These are phyloP conservation scores for Enteromius paludinosus DNA, from an alignment of 2,797 vertebrate genomes.

Conservation along the genomic window DNA sequence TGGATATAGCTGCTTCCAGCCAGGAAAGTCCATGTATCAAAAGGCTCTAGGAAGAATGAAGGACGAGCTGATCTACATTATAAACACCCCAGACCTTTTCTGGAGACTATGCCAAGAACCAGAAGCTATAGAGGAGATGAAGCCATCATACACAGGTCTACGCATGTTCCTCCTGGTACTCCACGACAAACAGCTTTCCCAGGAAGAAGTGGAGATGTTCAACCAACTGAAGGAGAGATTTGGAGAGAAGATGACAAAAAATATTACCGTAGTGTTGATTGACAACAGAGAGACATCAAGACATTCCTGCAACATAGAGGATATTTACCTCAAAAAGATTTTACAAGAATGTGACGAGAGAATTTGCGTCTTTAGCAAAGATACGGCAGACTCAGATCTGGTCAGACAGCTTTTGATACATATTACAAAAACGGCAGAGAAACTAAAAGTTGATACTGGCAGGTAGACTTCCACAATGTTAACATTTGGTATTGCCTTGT, in stretches of 20 bases:
- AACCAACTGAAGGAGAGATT: conserved; percentile 14
- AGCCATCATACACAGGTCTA: neutral
- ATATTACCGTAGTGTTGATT: conserved; percentile 14
- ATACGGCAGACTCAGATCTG: neutral
- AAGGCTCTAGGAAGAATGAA: neutral
- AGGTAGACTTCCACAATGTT: neutral
- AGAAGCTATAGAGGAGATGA: neutral
- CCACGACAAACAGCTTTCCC: neutral
- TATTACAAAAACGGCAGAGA: neutral
- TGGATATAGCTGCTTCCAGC: neutral
- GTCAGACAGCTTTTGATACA: conserved; percentile 4
- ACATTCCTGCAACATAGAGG: neutral
- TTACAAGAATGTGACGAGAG: neutral
- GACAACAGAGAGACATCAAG: neutral
- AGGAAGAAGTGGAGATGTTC: conserved; percentile 18
- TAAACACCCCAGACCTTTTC: conserved; percentile 39
- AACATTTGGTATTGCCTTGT: neutral
- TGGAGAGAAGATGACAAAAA: neutral
- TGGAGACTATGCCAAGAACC: neutral
- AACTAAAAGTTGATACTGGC: neutral
- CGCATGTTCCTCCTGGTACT: conserved; percentile 31
- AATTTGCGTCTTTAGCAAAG: conserved; percentile 9
- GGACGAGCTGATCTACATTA: neutral
- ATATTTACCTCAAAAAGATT: neutral
- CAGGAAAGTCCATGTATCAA: neutral